Base-by-base conservation (phyloP, 2,113 vertebrate species). In the Callorhinus ursinus region DNA sequence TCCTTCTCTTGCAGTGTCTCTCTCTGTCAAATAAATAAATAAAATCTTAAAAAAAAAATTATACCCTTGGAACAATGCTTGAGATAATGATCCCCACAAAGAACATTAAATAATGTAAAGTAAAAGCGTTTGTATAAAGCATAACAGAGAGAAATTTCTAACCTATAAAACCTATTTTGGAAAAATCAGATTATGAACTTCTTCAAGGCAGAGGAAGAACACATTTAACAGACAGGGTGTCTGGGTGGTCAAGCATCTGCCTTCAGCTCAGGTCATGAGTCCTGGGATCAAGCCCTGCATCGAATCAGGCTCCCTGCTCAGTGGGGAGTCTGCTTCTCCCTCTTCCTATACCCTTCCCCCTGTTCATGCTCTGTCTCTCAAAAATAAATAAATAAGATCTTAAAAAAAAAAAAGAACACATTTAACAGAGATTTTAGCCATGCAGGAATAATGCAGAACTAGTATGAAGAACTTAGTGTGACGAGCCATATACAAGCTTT, bases 131-230 rank as follows among this genome's bases (percentile, higher is more conserved):
- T 89, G 31, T 31, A 39, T 61, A 69, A 91, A 82, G 69, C 18
- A 39, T 72, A 65, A 82, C 76, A 92, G 80, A 92, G 65, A 42
- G 36, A 61, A 89, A 95, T 33, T 93, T 90, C 42, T 61, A 49
- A 55, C 5, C 24, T 90, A 16, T 59, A 87, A 93, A 93, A 49
- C 14, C 28, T 88, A 49, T 63, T 84, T 90, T 77, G 49, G 93
- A 86, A 90, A 95, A 88, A 57, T 92, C 72, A 92, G 49, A 77
- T 91, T 85, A 89, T 18, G 85, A 55, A 49, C 46, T 92, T 65
- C 49, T 90, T 81, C 14, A 39, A 88, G 46, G 63, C 65, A 76
- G 4, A 95, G 63, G 74, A 51, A 97, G 77, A 88, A 12, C 33
- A 93, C 28, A 77, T 77, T 76, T 83, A 74, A 86, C 31, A 92